Conservation (phyloP, 2,797 vertebrate species). For the Pipistrellus pipistrellus region DNA sequence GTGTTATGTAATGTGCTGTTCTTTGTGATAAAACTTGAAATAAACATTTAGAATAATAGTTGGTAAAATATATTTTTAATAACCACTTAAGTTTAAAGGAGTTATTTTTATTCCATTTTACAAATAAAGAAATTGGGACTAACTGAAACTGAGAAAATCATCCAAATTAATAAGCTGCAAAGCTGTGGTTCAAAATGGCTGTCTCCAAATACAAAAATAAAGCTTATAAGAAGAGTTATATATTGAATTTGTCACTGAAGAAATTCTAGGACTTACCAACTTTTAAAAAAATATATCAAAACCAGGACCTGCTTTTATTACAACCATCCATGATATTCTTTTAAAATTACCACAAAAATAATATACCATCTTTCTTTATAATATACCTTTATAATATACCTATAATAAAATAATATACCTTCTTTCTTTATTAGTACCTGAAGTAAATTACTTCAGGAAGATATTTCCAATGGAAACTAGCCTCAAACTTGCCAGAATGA, state of each 20-base stretch:
- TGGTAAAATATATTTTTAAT: neutral
- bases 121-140: neutral
- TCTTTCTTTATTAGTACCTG: too few species aligned
- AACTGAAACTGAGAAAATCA: neutral
- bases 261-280: conserved; percentile 33
- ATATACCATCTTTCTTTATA: neutral
- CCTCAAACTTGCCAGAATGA: neutral
- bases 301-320: neutral
- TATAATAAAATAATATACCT: neutral
- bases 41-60: neutral
- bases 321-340: neutral
- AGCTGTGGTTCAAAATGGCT: neutral
- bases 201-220: neutral
- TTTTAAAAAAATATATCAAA: neutral
- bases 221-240: neutral
- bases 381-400: too few species aligned
- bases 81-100: neutral
- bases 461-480: neutral
- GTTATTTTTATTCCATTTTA: conserved; percentile 43
- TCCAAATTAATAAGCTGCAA: neutral
- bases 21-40: neutral
- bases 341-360: neutral
- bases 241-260: neutral
- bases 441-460: neutral
- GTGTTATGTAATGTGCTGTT: neutral